Evolutionary conservation across 2,888 invertebrate species (phyloP).

Genomic region (Sturmia bella): DNA sequence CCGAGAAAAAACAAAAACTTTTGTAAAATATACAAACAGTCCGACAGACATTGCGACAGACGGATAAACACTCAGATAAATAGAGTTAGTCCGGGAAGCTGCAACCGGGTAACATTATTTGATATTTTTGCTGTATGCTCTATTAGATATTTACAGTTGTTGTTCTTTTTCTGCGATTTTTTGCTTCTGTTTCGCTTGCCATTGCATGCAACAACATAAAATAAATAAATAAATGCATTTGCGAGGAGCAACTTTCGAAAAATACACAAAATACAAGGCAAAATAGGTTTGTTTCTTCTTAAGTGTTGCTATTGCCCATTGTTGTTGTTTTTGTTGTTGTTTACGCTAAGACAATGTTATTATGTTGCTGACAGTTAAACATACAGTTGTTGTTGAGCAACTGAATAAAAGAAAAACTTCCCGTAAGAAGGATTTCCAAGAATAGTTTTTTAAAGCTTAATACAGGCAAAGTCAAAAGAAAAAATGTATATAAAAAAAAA

Average conservation of each 20-base stretch:
- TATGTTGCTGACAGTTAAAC: constrained; percentile 63
- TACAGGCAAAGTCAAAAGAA: constrained; percentile 17
- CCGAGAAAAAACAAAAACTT: constrained; percentile 41
- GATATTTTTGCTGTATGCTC: constrained; percentile 63
- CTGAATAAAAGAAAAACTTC: neutral
- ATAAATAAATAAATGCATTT: constrained; percentile 60
- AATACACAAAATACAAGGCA: constrained; percentile 33
- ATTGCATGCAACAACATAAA: constrained; percentile 46
- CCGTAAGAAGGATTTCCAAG: constrained; percentile 45
- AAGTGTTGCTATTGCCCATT: constrained; percentile 12
- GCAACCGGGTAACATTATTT: constrained; percentile 62
- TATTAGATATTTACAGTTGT: constrained; percentile 61
- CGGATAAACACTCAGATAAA: constrained; percentile 26
- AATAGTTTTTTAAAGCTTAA: constrained; percentile 53
- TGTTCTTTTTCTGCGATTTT: constrained; percentile 33
- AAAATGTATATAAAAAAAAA: constrained; percentile 25
- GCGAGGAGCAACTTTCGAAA: constrained; percentile 47
- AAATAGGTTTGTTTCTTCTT: constrained; percentile 53
- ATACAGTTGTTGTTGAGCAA: constrained; percentile 56
- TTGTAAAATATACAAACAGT: neutral
- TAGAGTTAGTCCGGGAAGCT: constrained; percentile 39
- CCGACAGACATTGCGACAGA: constrained; percentile 7
- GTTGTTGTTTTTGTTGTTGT: constrained; percentile 24
- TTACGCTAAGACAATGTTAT: constrained; percentile 59
- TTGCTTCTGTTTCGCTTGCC: constrained; percentile 7